phyloP scores from a whole-genome alignment of 2,888 invertebrate species.

The Cerastoderma edule region DNA sequence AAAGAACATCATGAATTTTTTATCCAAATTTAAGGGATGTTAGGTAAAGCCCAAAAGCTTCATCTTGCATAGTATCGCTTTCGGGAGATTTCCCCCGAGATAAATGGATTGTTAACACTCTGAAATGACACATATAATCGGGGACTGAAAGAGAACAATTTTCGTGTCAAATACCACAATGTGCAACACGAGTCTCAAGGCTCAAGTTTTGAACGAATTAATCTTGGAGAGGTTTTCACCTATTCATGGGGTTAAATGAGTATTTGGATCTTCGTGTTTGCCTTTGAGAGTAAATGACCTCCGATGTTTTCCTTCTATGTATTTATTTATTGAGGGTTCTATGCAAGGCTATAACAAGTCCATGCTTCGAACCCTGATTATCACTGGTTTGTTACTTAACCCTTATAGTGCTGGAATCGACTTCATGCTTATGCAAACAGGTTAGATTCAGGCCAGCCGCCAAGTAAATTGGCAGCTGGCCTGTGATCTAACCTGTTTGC shows the following conservation, averaged over 20 bases:
- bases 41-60: too few species aligned
- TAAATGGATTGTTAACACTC: constrained; percentile 28
- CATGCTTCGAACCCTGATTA: too few species aligned
- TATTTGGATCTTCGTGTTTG: constrained; percentile 4
- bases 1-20: too few species aligned
- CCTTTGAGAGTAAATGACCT: constrained; percentile 6
- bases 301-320: not conserved
- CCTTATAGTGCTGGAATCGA: too few species aligned
- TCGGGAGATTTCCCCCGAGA: constrained; percentile 13
- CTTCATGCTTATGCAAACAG: too few species aligned
- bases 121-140: constrained; percentile 21
- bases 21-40: too few species aligned
- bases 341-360: too few species aligned
- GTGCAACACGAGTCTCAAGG: constrained; percentile 15
- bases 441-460: too few species aligned
- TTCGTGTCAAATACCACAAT: constrained; percentile 28
- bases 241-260: constrained; percentile 10
- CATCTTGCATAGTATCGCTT: constrained; percentile 18
- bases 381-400: too few species aligned
- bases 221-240: constrained; percentile 18
- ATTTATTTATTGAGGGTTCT: too few species aligned
- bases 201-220: constrained; percentile 24
- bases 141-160: constrained; percentile 25
- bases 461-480: too few species aligned
- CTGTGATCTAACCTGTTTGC: too few species aligned